Percentiles rank a stretch among this genome's conserved stretches.
Conservation (phyloP, 2,888 invertebrate species). For the Colostygia pectinataria region DNA sequence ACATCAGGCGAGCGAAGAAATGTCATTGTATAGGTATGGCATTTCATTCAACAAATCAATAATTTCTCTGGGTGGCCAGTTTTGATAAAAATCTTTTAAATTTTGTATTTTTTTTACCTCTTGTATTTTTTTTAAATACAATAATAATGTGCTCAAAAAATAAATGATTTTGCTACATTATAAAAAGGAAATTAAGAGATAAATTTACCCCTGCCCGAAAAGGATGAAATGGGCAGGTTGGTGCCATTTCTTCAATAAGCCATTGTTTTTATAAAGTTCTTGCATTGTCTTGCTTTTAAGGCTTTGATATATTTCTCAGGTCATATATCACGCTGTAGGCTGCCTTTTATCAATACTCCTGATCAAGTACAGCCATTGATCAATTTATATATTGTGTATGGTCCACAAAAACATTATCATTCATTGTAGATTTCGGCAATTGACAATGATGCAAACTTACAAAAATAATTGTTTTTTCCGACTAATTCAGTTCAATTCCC, state of each 20-base stretch:
- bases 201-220: conserved; percentile 6
- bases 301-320: conserved; percentile 26
- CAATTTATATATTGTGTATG: conserved; percentile 14
- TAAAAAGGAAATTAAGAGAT: conserved; percentile 18
- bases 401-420: conserved; percentile 4
- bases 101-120: no score
- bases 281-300: conserved; percentile 30
- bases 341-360: conserved; percentile 12
- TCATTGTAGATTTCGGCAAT: background rate
- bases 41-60: no score
- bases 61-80: no score
- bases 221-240: conserved; percentile 14
- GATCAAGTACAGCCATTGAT: conserved; percentile 15
- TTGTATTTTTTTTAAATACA: no score
- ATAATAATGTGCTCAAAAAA: background rate
- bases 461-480: no score
- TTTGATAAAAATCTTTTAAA: no score
- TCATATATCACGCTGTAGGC: conserved; percentile 11
- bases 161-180: background rate
- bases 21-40: no score
- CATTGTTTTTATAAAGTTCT: conserved; percentile 16
- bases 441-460: no score
- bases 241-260: conserved; percentile 10
- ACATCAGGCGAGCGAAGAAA: no score
- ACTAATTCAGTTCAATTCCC: no score